Evolutionary conservation across 2,888 invertebrate genomes (phyloP), one percentile per base, ranked within the genome.

Genomic region (Mechanitis mazaeus): DNA sequence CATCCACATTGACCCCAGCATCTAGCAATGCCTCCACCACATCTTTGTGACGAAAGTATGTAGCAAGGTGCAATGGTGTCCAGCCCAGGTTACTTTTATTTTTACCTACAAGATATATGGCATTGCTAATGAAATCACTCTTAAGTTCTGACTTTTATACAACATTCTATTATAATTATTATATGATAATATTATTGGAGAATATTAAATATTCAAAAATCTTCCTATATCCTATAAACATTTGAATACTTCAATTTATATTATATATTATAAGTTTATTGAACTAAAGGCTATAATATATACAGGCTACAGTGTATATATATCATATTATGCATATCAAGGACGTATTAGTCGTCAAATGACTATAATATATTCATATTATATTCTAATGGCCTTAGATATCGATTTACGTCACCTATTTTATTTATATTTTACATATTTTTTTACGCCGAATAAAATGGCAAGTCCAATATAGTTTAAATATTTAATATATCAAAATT

Each of bases 1-100:
- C 90, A 71, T 94, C 92, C 1, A 93, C 91, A 72, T 91, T 88
- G 0, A 91, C 93, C 0, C 92, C 92, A 12, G 91, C 84, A 64
- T 91, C 87, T 5, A 94, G 72, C 20, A 94, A 74, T 0, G 89
- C 78, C 64, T 91, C 84, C 2, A 91, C 93, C 12, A 93, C 93
- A 47, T 91, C 90, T 55, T 79, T 78, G 70, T 94, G 93, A 0
- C 93, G 93, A 78, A 94, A 94, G 76, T 94, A 94, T 47, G 93
- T 91, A 0, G 94, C 93, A 64, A 94, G 79, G 72, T 94, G 94
- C 1, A 94, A 81, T 0, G 94, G 92, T 0, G 93, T 93, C 94
- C 94, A 94, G 56, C 93, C 93, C 68, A 92, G 73, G 76, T 94
- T 94, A 65, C 92, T 90, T 76, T 93, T 94, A 57, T 84, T 91